Percentiles rank a stretch among this genome's conserved stretches.
These are phyloP conservation scores for Zaprionus davidi DNA, from an alignment of 1,140 invertebrate species.

Conservation along the genomic window DNA sequence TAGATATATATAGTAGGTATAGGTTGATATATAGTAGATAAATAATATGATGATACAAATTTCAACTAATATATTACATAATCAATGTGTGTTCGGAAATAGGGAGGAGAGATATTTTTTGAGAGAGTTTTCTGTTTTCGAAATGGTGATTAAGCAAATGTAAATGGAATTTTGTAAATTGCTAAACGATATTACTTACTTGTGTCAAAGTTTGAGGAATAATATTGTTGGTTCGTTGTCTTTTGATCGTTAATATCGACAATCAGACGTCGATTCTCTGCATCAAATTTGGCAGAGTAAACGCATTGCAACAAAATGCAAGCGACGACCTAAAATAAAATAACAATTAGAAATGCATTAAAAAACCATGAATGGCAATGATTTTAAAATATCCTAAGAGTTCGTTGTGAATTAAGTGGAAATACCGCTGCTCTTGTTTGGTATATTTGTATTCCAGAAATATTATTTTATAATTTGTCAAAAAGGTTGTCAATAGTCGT, in stretches of 20 bases:
- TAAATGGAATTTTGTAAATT: slow-evolving; percentile 35
- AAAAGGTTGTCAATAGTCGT: neutral
- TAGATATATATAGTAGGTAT: slow-evolving; percentile 4
- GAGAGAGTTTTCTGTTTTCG: slow-evolving; percentile 15
- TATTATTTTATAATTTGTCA: slow-evolving; percentile 3
- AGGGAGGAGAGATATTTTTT: slow-evolving; percentile 28
- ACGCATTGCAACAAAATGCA: slow-evolving; percentile 83
- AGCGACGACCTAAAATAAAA: slow-evolving; percentile 69
- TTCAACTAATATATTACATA: slow-evolving; percentile 55
- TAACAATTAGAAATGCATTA: neutral
- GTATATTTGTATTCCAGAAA: slow-evolving; percentile 6
- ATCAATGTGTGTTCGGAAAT: slow-evolving; percentile 28
- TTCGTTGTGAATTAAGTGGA: neutral
- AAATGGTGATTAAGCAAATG: slow-evolving; percentile 51
- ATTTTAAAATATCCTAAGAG: neutral
- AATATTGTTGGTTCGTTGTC: slow-evolving; percentile 88
- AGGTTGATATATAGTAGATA: slow-evolving; percentile 12
- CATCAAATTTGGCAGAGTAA: slow-evolving; percentile 77
- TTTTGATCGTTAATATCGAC: slow-evolving; percentile 88
- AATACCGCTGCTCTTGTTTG: neutral
- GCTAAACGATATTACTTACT: slow-evolving; percentile 85
- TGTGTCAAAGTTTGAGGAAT: slow-evolving; percentile 89
- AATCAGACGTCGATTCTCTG: slow-evolving; percentile 85
- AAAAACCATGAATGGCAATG: slow-evolving; percentile 28
- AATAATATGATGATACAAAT: slow-evolving; percentile 45